Conservation (phyloP, 2,113 vertebrate genomes). For the Furnarius figulus region DNA sequence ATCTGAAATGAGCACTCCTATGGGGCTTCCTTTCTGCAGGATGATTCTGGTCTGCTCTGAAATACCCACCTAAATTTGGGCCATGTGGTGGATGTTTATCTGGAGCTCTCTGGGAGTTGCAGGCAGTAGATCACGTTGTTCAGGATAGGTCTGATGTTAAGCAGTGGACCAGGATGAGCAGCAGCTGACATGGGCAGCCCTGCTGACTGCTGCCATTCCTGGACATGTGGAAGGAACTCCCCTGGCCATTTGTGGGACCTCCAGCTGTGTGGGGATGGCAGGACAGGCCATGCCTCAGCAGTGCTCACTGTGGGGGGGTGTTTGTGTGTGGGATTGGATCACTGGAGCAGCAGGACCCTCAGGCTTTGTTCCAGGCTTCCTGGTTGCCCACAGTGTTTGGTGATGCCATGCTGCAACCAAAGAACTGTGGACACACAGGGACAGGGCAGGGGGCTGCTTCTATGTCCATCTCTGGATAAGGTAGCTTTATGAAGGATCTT, state of each 20-base stretch:
- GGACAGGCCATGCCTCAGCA: rapidly evolving
- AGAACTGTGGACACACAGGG: not conserved
- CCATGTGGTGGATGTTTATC: not conserved
- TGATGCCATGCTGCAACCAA: not conserved
- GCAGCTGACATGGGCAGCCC: not conserved
- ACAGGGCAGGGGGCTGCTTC: not conserved
- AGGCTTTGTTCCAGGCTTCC: not conserved
- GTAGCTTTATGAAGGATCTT: not conserved
- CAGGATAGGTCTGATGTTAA: not conserved
- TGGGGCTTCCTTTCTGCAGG: not conserved
- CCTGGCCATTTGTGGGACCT: not conserved
- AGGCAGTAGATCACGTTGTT: rapidly evolving
- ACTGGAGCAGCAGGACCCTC: not conserved
- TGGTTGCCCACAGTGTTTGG: not conserved
- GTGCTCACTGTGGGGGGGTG: rapidly evolving
- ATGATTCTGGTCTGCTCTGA: not conserved
- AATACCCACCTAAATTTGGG: not conserved
- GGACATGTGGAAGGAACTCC: not conserved
- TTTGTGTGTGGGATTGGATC: not conserved
- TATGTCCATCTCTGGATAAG: not conserved
- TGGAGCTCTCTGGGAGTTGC: not conserved
- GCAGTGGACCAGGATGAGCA: not conserved
- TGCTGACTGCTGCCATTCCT: not conserved
- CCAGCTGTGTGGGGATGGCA: not conserved
- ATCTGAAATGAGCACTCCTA: not conserved